Base-by-base conservation (phyloP, 2,797 vertebrate species). In the Trachops cirrhosus region DNA sequence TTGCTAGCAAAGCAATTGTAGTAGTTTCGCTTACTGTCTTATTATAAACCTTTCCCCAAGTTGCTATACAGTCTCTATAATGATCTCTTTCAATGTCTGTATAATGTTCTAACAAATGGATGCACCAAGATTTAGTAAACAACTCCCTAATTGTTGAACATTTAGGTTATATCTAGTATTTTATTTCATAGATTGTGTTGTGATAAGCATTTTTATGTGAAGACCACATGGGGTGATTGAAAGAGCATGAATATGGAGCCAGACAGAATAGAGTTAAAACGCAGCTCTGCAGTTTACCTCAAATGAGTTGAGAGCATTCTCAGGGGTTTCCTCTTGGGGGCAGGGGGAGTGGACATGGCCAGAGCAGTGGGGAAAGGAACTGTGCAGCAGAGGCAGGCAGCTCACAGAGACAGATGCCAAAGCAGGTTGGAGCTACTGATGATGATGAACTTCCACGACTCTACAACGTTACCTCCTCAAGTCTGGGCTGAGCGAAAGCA, bases 101-200 rank as follows among this genome's bases (percentile, higher is more conserved):
- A n/a, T 97, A 97, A 97, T 95, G 97, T 91, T 97, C 94, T 95
- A 96, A 97, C 96, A 97, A 97, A 97, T 85, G 86, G 86, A 96
- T 93, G 29, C 46, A 50, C 26, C 24, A 26, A 86, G 89, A 96
- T 96, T 97, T 96, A 93, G 83, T 97, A 85, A 97, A 95, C 96
- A 95, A 24, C 64, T 52, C 46, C 89, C 86, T 97, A 96, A 97
- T 85, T 97, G 97, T 96, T 67, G 95, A 96, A 82, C 97, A 88
- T 97, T 96, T 93, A 67, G 82, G 39, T 91, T 97, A 94, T 96
- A 94, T 84, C 83, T 64, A 75, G 54, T 75, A 83, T 97, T 95
- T 92, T 67, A 91, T 97, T 95, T 97, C 41, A 52, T 88, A 95
- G 88, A 94, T 84, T 10, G 32, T 95, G 62, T 68, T 85, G 71